Evolutionary conservation across 1,140 invertebrate species (phyloP).

Genomic region (Campodea augens): DNA sequence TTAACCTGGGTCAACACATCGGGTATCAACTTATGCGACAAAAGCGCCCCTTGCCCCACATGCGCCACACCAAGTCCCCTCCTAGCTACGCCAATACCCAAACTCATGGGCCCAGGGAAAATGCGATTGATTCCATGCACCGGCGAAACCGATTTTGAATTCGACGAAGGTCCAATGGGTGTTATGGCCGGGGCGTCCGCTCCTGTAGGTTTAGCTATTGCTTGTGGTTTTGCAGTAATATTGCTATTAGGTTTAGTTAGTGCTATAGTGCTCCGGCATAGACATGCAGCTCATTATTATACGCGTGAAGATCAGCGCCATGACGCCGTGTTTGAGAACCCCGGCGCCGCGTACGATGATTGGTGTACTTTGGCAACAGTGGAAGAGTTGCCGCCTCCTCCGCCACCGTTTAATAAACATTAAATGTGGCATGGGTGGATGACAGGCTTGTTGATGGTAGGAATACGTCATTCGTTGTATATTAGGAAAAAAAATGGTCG

Average conservation of each 20-base stretch:
- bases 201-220: conserved; percentile 22
- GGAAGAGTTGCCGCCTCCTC: too few species aligned
- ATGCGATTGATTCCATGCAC: conserved; percentile 29
- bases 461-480: too few species aligned
- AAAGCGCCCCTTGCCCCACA: conserved; percentile 20
- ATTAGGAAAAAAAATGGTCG: too few species aligned
- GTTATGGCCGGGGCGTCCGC: conserved; percentile 31
- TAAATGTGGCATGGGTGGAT: too few species aligned
- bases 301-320: conserved; percentile 48
- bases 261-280: conserved; percentile 25
- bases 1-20: conserved; percentile 30
- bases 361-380: too few species aligned
- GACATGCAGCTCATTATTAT: conserved; percentile 47
- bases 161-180: conserved; percentile 32
- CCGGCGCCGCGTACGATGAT: too few species aligned
- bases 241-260: conserved; percentile 20
- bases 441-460: too few species aligned
- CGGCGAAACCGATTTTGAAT: conserved; percentile 17
- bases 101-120: conserved; percentile 25
- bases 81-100: conserved; percentile 27
- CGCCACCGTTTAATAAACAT: too few species aligned
- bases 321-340: too few species aligned
- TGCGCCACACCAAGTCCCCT: conserved; percentile 31
- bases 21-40: conserved; percentile 19
- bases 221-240: conserved; percentile 20